A percentile compares a stretch with the other conserved stretches of the same genome.
phyloP scores from a whole-genome alignment of 2,797 vertebrate genomes.

The Hipposideros larvatus region DNA sequence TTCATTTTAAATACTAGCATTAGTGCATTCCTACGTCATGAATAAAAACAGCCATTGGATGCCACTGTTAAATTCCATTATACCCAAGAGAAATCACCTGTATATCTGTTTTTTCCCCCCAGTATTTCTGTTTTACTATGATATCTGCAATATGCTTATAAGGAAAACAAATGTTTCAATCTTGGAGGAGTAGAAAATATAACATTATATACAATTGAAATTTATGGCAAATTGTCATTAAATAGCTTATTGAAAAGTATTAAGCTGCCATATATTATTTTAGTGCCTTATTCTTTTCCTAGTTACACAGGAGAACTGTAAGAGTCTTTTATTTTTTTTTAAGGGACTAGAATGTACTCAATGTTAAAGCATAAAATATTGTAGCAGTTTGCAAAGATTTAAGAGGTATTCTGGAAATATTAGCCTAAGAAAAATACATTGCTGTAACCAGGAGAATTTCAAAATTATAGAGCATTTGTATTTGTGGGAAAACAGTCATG shows the following conservation, averaged over 20 bases:
- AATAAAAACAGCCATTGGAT: background rate
- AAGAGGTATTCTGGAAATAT: slow-evolving; percentile 31
- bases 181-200: background rate
- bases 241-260: background rate
- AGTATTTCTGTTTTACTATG: slow-evolving; percentile 35
- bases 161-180: background rate
- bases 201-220: background rate
- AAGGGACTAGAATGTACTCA: background rate
- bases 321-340: background rate
- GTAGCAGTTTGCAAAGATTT: slow-evolving; percentile 6
- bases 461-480: slow-evolving; percentile 45
- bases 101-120: background rate
- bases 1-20: background rate
- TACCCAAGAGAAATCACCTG: background rate
- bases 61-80: slow-evolving; percentile 41
- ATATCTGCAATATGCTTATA: background rate
- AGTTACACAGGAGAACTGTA: background rate
- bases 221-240: slow-evolving; percentile 27
- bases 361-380: slow-evolving; percentile 42
- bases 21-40: background rate
- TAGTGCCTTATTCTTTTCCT: background rate
- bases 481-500: background rate
- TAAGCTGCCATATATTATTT: background rate
- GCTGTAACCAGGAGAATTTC: background rate
- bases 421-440: slow-evolving; percentile 19